phyloP scores from a whole-genome alignment of 2,797 vertebrate species.

The Aeoliscus strigatus region DNA sequence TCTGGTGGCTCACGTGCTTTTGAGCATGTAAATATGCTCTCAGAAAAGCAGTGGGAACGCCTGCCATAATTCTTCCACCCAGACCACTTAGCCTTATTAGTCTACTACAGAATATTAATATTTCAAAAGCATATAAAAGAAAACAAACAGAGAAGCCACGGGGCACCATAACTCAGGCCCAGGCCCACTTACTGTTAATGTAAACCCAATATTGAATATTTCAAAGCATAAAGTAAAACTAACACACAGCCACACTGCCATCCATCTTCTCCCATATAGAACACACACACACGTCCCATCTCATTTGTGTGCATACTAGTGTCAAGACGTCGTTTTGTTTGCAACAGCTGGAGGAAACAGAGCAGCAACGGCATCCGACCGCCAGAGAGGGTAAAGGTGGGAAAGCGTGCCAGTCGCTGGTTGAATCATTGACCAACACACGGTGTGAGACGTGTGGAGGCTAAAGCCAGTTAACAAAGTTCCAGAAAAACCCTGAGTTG shows the following conservation, averaged over 20 bases:
- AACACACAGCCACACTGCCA: conserved; percentile 28
- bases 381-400: conserved; percentile 9
- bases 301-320: no score
- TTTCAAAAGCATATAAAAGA: conserved; percentile 67
- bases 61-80: conserved; percentile 55
- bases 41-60: conserved; percentile 34
- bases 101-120: conserved; percentile 62
- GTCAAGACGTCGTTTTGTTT: no score
- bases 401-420: conserved; percentile 1
- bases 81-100: conserved; percentile 73
- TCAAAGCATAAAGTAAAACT: conserved; percentile 52
- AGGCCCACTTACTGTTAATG: conserved; percentile 68
- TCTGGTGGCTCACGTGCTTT: conserved; percentile 23
- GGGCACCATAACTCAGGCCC: conserved; percentile 57
- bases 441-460: background rate
- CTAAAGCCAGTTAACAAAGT: conserved; percentile 33
- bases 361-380: conserved; percentile 2
- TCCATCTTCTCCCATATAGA: conserved; percentile 11
- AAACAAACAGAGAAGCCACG: conserved; percentile 60
- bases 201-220: conserved; percentile 72
- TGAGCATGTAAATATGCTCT: conserved; percentile 35
- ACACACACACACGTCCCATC: no score
- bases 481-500: conserved; percentile 24
- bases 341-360: background rate
- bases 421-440: conserved; percentile 7